Evolutionary conservation across 2,797 vertebrate genomes (phyloP).

Genomic region (Chromis chromis): DNA sequence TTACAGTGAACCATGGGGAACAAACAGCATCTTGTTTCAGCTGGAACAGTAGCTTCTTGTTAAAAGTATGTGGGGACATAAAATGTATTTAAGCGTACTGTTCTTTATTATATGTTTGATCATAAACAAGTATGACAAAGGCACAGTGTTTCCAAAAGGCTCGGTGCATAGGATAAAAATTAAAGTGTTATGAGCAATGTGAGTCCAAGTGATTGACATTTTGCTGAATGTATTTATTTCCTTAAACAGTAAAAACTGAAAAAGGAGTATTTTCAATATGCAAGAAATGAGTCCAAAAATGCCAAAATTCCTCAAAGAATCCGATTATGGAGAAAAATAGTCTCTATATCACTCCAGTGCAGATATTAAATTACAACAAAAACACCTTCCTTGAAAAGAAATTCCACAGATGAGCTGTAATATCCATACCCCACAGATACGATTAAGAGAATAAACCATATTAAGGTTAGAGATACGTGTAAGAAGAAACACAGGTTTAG

Average conservation of each 20-base stretch:
- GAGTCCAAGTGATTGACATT: neutral
- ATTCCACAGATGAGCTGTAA: slow-evolving; percentile 1
- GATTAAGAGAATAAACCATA: slow-evolving; percentile 43
- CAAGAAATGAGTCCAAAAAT: slow-evolving; percentile 4
- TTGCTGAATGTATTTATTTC: neutral
- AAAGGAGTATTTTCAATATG: slow-evolving; percentile 10
- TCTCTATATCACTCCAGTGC: neutral
- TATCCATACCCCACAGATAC: slow-evolving; percentile 29
- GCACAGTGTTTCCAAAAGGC: neutral
- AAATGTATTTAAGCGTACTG: too few species aligned
- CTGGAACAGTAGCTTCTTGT: neutral
- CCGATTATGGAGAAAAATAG: slow-evolving; percentile 10
- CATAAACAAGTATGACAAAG: neutral
- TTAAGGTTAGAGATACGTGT: slow-evolving; percentile 23
- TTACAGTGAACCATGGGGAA: neutral
- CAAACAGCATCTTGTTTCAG: neutral
- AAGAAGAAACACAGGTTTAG: slow-evolving; percentile 10
- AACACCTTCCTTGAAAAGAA: slow-evolving; percentile 8
- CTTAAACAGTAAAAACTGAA: neutral
- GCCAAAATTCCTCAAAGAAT: neutral
- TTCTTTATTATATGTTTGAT: too few species aligned
- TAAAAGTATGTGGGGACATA: too few species aligned
- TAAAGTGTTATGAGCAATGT: neutral
- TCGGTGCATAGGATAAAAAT: too few species aligned
- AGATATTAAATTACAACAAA: slow-evolving; percentile 14